Conservation (phyloP, 92 coral and sea anemone species). For the Palythoa heliodiscus region DNA sequence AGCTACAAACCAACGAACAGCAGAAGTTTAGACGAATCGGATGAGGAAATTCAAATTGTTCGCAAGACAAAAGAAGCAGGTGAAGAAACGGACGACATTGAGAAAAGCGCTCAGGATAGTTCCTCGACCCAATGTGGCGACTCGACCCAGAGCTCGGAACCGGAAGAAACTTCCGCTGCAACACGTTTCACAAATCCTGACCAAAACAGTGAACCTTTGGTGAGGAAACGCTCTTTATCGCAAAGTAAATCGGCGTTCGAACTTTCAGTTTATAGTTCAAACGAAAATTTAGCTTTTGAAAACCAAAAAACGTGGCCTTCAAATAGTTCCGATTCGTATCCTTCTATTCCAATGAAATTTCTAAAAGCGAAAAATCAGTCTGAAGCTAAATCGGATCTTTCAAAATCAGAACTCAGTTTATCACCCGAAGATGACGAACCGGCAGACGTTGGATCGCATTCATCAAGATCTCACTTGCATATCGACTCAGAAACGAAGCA, state of each 20-base stretch:
- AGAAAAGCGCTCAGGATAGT: slow-evolving; percentile 24
- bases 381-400: slow-evolving; percentile 40
- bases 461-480: slow-evolving; percentile 69
- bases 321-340: slow-evolving; percentile 37
- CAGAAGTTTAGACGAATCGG: slow-evolving; percentile 79
- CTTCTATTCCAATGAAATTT: slow-evolving; percentile 31
- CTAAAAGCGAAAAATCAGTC: slow-evolving; percentile 37
- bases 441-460: slow-evolving; percentile 71
- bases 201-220: slow-evolving; percentile 24
- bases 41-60: slow-evolving; percentile 93
- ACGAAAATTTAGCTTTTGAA: slow-evolving; percentile 50
- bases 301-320: slow-evolving; percentile 82
- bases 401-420: slow-evolving; percentile 51
- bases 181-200: slow-evolving; percentile 15
- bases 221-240: slow-evolving; percentile 14
- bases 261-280: not conserved
- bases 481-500: slow-evolving; percentile 45
- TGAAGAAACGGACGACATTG: slow-evolving; percentile 32
- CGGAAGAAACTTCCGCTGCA: slow-evolving; percentile 36
- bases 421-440: slow-evolving; percentile 62
- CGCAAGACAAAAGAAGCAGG: slow-evolving; percentile 58
- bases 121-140: slow-evolving; percentile 55
- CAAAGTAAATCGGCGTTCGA: slow-evolving; percentile 34
- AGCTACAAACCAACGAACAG: slow-evolving; percentile 77
- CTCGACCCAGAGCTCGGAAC: slow-evolving; percentile 42